These are phyloP conservation scores for Chromoteleia sp. DNA, from an alignment of 2,888 invertebrate species.

Conservation along the genomic window DNA sequence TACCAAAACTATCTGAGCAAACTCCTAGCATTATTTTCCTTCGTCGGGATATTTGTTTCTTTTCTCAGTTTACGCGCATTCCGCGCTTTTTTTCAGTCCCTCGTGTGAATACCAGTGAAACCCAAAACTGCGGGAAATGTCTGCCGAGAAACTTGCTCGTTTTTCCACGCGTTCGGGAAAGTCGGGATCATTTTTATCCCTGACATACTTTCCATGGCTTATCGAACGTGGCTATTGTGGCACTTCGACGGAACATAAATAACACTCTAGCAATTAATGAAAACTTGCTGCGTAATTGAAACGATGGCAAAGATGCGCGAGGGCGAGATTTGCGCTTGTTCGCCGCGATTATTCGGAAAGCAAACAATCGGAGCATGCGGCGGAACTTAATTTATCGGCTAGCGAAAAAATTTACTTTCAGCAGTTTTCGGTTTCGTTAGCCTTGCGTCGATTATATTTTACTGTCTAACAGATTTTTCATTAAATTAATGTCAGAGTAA, in stretches of 20 bases:
- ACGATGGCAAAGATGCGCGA: conserved; percentile 2
- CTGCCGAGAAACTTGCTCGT: conserved; percentile 61
- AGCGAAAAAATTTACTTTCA: conserved; percentile 37
- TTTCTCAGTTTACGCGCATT: conserved; percentile 15
- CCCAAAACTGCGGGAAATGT: conserved; percentile 60
- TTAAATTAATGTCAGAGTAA: no score
- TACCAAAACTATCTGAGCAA: not conserved
- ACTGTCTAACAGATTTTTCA: no score
- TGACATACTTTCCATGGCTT: conserved; percentile 72
- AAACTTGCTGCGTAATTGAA: conserved; percentile 25
- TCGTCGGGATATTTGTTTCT: conserved; percentile 27
- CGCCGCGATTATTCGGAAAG: conserved; percentile 3
- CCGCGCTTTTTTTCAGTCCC: conserved; percentile 23
- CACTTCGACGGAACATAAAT: conserved; percentile 43
- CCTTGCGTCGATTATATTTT: not conserved
- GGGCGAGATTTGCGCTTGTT: conserved; percentile 2
- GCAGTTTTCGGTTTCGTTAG: conserved; percentile 28
- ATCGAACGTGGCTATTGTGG: conserved; percentile 38
- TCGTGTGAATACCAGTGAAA: conserved; percentile 44
- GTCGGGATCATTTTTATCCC: conserved; percentile 72
- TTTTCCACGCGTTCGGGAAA: conserved; percentile 67
- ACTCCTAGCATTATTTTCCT: conserved; percentile 8
- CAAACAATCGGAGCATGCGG: conserved; percentile 12
- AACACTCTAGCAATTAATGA: conserved; percentile 27
- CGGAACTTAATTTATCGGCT: conserved; percentile 5